Evolutionary conservation across 2,888 invertebrate genomes (phyloP), one percentile per base, ranked within the genome.

Genomic region (Thera obeliscata): DNA sequence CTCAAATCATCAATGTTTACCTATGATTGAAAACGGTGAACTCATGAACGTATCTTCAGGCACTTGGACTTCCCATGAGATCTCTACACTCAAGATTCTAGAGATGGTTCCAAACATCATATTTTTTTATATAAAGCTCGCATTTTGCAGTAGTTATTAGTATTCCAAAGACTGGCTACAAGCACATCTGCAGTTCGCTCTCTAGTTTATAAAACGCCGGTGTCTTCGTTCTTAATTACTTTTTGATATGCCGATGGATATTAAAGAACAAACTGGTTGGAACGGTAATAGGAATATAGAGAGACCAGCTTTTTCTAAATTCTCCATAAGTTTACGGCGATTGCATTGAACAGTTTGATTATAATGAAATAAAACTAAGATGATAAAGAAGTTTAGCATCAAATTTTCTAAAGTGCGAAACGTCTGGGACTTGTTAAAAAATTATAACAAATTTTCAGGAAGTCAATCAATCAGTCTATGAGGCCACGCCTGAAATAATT

Each of bases 181-280:
- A 50, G 50, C 22, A 33, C 50, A 57, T 64, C 52, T n/a, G 52
- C 58, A 46, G 52, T 43, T 52, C 11, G 4, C 59, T 33, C 43
- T 46, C 56, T 56, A 56, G 59, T 67, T 56, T 56, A 60, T 52
- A 33, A n/a, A 55, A 36, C 38, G 50, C 65, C 66, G 67, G 68
- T 64, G 69, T 63, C 69, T 72, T 71, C 68, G 69, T 72, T 72
- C 75, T 71, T 75, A 75, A 74, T 75, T 75, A 75, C 71, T 74
- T 75, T 74, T 73, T 74, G 72, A 74, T 74, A 74, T 70, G 74
- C 75, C 72, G 66, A 60, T 72, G 70, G 67, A 68, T 74, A 75
- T 75, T 70, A 75, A 69, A 72, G 55, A 56, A 54, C 54, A 66
- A 74, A 74, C 74, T 55, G 69, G 74, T 74, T 71, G 66, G 67